Evolutionary conservation across 2,113 vertebrate genomes (phyloP).

Genomic region (Alethe diademata): DNA sequence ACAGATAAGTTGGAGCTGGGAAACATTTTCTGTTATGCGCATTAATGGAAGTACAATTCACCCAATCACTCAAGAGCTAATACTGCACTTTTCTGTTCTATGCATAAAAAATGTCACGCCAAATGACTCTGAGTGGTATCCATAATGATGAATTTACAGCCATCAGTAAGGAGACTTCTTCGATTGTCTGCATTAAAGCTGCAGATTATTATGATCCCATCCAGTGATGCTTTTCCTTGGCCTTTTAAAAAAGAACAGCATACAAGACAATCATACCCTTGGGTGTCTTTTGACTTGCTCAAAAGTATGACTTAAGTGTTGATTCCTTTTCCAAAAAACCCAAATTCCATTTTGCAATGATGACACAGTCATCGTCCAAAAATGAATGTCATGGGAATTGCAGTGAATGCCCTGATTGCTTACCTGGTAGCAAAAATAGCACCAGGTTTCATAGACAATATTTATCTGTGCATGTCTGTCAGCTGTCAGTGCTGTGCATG

Average conservation of each 20-base stretch:
- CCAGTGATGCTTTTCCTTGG: conserved; percentile 31
- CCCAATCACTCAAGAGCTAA: conserved; percentile 51
- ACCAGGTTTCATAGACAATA: not conserved
- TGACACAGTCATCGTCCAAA: not conserved
- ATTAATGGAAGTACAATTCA: conserved; percentile 33
- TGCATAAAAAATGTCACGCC: conserved; percentile 56
- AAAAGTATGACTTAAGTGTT: conserved; percentile 38
- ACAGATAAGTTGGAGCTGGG: not conserved
- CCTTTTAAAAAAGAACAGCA: conserved; percentile 24
- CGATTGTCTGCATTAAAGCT: conserved; percentile 51
- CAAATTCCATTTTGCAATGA: conserved; percentile 40
- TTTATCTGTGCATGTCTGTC: not conserved
- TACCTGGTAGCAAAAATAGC: conserved; percentile 20
- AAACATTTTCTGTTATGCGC: conserved; percentile 27
- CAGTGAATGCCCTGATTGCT: not conserved
- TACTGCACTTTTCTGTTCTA: conserved; percentile 56
- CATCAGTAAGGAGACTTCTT: conserved; percentile 32
- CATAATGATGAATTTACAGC: conserved; percentile 57
- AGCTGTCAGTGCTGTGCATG: not conserved
- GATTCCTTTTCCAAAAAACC: not conserved
- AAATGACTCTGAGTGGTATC: conserved; percentile 65
- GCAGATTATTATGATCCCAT: conserved; percentile 21
- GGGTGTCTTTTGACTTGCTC: conserved; percentile 42
- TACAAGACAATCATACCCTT: conserved; percentile 14
- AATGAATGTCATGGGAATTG: not conserved